Percentiles rank a stretch among this genome's conserved stretches.
These are phyloP conservation scores for Epizoanthus scotinus DNA, from an alignment of 92 coral and sea anemone species.

Conservation along the genomic window DNA sequence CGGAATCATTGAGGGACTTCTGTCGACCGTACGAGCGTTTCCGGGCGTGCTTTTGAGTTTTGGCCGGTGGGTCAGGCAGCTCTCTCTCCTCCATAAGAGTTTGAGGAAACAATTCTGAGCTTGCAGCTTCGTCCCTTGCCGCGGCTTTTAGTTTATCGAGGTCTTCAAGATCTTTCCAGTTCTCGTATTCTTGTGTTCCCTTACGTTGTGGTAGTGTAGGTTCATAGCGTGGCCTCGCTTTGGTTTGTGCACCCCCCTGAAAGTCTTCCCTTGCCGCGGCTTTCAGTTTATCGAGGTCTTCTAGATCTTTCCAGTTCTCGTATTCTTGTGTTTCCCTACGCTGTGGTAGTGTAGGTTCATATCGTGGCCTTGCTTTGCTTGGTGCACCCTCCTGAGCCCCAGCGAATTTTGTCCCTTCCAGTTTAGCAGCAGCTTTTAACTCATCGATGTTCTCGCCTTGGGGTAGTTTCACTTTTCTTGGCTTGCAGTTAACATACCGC, in stretches of 20 bases:
- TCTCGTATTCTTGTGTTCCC: background rate
- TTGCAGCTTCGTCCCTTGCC: conserved; percentile 10
- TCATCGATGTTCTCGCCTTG: conserved; percentile 6
- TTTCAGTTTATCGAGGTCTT: conserved; percentile 29
- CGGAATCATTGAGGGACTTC: background rate
- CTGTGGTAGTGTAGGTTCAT: background rate
- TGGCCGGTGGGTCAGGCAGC: background rate
- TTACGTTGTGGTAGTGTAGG: background rate
- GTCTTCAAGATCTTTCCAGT: conserved; percentile 32
- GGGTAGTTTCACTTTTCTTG: conserved; percentile 11
- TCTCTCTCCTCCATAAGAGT: background rate
- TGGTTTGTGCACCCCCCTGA: background rate
- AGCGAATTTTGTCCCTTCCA: background rate
- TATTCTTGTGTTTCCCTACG: background rate
- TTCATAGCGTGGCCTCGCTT: conserved; percentile 1
- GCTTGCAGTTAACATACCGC: background rate
- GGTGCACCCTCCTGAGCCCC: conserved; percentile 1
- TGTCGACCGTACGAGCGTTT: conserved; percentile 35
- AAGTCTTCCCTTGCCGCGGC: conserved; percentile 15
- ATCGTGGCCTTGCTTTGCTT: background rate
- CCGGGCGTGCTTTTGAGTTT: background rate
- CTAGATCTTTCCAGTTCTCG: conserved; percentile 22
- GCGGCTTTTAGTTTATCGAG: conserved; percentile 20
- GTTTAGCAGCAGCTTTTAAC: conserved; percentile 12
- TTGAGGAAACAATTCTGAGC: background rate